A percentile compares a stretch with the other conserved stretches of the same genome.
phyloP scores from a whole-genome alignment of 2,888 invertebrate genomes.

The Chrysolina americana region DNA sequence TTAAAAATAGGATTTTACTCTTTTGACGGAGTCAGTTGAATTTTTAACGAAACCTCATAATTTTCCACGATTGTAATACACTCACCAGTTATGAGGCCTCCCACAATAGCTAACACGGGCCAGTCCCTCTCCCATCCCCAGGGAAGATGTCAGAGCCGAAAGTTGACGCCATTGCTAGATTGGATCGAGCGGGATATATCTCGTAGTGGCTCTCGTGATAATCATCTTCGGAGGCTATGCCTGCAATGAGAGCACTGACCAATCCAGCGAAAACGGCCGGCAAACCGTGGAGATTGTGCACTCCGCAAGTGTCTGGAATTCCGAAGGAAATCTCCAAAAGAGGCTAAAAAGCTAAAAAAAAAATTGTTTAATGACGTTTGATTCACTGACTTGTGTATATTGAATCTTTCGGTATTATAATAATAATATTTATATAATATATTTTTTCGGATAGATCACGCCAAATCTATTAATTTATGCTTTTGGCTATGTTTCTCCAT shows the following conservation, averaged over 20 bases:
- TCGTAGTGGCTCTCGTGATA: constrained; percentile 76
- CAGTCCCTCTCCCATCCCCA: constrained; percentile 76
- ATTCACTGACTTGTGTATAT: neutral
- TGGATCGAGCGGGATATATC: constrained; percentile 75
- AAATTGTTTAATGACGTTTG: neutral
- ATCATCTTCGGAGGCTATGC: constrained; percentile 75
- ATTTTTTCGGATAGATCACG: too few species aligned
- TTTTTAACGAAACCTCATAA: too few species aligned
- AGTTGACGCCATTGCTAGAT: constrained; percentile 61
- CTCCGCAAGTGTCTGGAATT: constrained; percentile 92
- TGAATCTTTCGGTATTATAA: too few species aligned
- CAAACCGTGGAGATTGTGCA: constrained; percentile 97
- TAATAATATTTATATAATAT: too few species aligned
- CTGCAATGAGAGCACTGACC: constrained; percentile 83
- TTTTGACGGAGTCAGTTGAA: too few species aligned
- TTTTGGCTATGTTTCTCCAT: too few species aligned
- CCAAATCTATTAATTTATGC: too few species aligned
- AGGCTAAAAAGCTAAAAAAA: constrained; percentile 61
- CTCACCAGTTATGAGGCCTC: constrained; percentile 84
- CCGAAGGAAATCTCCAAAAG: constrained; percentile 58
- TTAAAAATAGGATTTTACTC: too few species aligned
- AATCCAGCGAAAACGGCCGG: constrained; percentile 91
- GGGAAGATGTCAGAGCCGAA: constrained; percentile 57
- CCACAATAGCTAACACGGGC: constrained; percentile 75
- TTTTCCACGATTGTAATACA: too few species aligned